phyloP scores from a whole-genome alignment of 2,113 vertebrate genomes.

The Jaculus jaculus region DNA sequence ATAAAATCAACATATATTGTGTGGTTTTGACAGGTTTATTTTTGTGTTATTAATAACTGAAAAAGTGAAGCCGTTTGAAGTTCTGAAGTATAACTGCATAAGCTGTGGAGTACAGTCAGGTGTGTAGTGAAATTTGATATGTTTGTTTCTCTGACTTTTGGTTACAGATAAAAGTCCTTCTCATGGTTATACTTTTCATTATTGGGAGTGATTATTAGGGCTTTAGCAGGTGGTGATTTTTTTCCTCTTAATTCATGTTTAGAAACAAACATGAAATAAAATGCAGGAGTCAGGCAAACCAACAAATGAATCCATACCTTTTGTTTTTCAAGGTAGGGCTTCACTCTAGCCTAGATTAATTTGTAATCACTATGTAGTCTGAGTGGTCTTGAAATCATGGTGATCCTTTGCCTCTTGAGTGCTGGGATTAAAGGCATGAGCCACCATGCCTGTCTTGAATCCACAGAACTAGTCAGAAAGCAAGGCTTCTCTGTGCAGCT shows the following conservation, averaged over 20 bases:
- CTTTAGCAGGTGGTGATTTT: background rate
- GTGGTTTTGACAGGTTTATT: background rate
- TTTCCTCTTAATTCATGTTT: background rate
- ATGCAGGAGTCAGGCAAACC: background rate
- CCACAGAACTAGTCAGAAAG: background rate
- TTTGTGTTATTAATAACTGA: background rate
- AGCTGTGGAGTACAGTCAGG: background rate
- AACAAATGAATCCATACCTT: background rate
- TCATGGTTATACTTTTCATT: constrained; percentile 14
- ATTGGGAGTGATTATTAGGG: background rate
- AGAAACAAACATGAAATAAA: background rate
- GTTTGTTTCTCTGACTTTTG: background rate
- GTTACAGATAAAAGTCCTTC: background rate
- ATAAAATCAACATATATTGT: background rate
- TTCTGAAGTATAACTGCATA: background rate
- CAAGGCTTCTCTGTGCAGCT: background rate
- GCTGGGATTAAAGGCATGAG: no score
- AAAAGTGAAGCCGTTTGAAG: background rate
- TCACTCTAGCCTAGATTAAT: no score
- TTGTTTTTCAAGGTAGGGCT: no score
- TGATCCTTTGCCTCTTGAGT: no score
- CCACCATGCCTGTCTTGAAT: no score
- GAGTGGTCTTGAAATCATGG: no score
- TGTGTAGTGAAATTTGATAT: background rate
- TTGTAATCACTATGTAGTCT: no score